A percentile compares a stretch with the other conserved stretches of the same genome.
These are phyloP conservation scores for Lampris incognitus DNA, from an alignment of 2,113 vertebrate species.

Conservation along the genomic window DNA sequence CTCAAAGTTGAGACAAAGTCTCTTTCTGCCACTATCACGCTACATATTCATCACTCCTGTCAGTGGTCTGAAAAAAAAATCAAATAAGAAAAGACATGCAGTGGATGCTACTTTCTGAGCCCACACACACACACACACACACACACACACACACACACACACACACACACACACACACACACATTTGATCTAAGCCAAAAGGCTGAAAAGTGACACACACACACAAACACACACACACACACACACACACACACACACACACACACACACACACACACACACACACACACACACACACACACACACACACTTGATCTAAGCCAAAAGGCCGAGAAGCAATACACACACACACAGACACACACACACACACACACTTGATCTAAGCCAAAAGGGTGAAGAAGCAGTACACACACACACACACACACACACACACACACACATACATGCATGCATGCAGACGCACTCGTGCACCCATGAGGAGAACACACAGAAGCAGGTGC, in stretches of 20 bases:
- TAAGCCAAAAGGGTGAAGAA: not conserved
- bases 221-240: not conserved
- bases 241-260: not conserved
- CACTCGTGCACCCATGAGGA: too few relatives aligned
- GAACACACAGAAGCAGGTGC: not conserved
- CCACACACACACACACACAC: conserved; percentile 29
- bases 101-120: conserved; percentile 29
- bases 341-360: not conserved
- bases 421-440: too few relatives aligned
- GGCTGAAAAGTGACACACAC: not conserved
- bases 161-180: too few relatives aligned
- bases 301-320: too few relatives aligned
- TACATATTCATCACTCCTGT: conserved; percentile 58
- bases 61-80: conserved; percentile 50
- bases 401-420: too few relatives aligned
- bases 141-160: not conserved
- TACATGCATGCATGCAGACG: too few relatives aligned
- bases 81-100: conserved; percentile 33
- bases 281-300: too few relatives aligned
- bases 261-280: too few relatives aligned
- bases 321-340: too few relatives aligned
- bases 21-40: conserved; percentile 41
- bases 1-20: conserved; percentile 30
- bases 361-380: not conserved
- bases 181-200: too few relatives aligned